Percentiles rank a stretch among this genome's conserved stretches.
phyloP scores from a whole-genome alignment of 2,797 vertebrate genomes.

The Steatocranus sp. region DNA sequence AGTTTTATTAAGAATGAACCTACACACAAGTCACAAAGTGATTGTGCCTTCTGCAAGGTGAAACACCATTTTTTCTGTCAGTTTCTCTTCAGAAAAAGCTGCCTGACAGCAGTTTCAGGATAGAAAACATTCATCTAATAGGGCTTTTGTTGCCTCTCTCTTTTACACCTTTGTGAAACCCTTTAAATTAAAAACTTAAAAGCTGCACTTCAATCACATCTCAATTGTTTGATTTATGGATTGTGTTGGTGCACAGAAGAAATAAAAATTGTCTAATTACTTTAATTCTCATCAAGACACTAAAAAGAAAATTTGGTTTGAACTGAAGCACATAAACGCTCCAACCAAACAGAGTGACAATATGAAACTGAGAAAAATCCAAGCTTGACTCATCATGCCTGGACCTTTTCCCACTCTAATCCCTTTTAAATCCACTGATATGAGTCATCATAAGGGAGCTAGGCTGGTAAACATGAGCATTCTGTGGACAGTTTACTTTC shows the following conservation, averaged over 20 bases:
- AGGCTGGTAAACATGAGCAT: not conserved
- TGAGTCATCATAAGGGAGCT: not conserved
- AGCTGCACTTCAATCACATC: not conserved
- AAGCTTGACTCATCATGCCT: not conserved
- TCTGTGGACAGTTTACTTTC: not conserved
- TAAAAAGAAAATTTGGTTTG: not conserved
- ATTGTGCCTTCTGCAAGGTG: not conserved
- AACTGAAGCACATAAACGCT: not conserved
- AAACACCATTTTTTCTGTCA: not conserved
- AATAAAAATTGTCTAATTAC: not conserved
- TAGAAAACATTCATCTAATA: not conserved
- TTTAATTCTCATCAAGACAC: not conserved
- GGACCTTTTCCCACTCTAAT: not conserved
- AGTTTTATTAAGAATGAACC: not conserved
- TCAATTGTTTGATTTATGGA: not conserved
- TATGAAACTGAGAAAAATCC: not conserved
- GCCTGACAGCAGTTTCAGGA: not conserved
- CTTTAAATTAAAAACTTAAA: not conserved
- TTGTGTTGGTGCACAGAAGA: not conserved
- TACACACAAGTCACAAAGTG: not conserved
- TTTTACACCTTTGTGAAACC: not conserved
- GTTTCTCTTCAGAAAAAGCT: not conserved
- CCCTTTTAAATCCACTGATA: not conserved
- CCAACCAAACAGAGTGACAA: not conserved
- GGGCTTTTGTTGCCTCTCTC: not conserved